Percentiles rank a stretch among this genome's conserved stretches.
Evolutionary conservation across 2,113 vertebrate species (phyloP).

Genomic region (Leucoraja erinaceus): DNA sequence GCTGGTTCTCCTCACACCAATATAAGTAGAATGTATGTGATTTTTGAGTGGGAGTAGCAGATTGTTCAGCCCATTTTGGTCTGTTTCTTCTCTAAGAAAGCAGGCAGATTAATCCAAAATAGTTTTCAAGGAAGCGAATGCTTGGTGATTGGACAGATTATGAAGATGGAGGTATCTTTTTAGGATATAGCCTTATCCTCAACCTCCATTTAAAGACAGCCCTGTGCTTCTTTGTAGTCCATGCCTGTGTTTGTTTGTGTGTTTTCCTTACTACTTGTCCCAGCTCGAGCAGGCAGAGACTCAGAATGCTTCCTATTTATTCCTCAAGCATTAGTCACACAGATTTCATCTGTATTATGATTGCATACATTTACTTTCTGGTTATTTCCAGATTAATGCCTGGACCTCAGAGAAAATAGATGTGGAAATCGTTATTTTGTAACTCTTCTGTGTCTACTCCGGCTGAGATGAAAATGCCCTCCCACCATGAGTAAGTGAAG

Average conservation of each 20-base stretch:
- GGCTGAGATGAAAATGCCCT: background rate
- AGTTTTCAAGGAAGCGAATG: background rate
- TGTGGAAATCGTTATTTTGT: background rate
- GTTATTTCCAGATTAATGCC: background rate
- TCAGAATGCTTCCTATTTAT: constrained; percentile 17
- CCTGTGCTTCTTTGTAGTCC: background rate
- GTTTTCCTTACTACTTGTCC: background rate
- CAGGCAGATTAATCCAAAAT: background rate
- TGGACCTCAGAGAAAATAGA: background rate
- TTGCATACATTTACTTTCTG: background rate
- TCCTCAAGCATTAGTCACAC: background rate
- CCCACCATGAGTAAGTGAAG: background rate
- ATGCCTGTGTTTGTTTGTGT: too few species aligned
- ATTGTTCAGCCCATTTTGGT: too few species aligned
- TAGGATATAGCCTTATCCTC: background rate
- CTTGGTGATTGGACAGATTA: background rate
- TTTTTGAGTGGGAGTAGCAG: too few species aligned
- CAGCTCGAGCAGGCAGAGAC: background rate
- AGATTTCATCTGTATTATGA: background rate
- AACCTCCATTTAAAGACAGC: background rate
- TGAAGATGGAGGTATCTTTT: background rate
- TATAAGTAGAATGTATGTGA: background rate
- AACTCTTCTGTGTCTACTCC: background rate
- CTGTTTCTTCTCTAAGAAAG: background rate
- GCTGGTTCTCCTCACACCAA: background rate